Base-by-base conservation (phyloP, 2,888 invertebrate species). In the Pammene fasciana region DNA sequence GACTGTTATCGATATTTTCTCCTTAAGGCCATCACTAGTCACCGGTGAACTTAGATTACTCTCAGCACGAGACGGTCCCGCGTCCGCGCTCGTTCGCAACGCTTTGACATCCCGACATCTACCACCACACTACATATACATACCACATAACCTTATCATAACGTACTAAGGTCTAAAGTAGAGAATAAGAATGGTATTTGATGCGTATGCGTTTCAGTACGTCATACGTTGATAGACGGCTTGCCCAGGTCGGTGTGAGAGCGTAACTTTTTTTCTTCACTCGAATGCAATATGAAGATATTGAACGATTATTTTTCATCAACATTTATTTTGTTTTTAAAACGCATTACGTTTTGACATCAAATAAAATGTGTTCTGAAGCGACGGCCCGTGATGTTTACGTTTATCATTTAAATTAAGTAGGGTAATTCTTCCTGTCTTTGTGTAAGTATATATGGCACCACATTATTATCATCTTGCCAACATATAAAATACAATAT, bases 51-150 rank as follows among this genome's bases (percentile, higher is more conserved):
- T 84, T 80, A 91, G 91, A 92, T 92, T 92, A 86, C 92, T 92
- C 92, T 90, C 92, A 92, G 92, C 92, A 92, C 90, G 92, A 92
- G 89, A 91, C 90, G 89, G 89, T 90, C 91, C 92, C 83, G 88
- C 87, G 89, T 89, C 89, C 88, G 88, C 89, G 90, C 89, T 90
- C 90, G 89, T 89, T 88, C 89, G 90, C 92, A 90, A 89, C 90
- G 91, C 92, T 92, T 91, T 92, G 92, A 92, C 92, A 92, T 88
- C 90, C 92, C 90, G 91, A 89, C 89, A 80, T 81, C n/a, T 50
- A 78, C 77, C 73, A 79, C 79, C 79, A 59, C 45, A 38, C 10
- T 18, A 59, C 36, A n/a, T 50, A 26, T 56, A 72, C 16, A 45
- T 54, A 45, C 56, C 72, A 72, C 73, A 74, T 61, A 71, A 55